A percentile compares a stretch with the other conserved stretches of the same genome.
These are phyloP conservation scores for human DNA, from an alignment of 2,113 vertebrate genomes.

Conservation along the genomic window GRCh38 chr5:135416001-135416500, in stretches of 20 bases:
- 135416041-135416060: too few relatives aligned
- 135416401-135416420: neutral
- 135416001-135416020: too few relatives aligned
- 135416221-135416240: neutral
- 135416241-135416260: neutral
- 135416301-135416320: neutral
- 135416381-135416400: neutral
- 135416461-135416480: neutral
- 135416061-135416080: too few relatives aligned
- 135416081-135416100: too few relatives aligned
- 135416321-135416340: neutral
- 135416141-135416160: constrained; percentile 15
- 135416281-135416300: neutral
- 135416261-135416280: neutral
- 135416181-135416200: neutral
- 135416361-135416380: neutral
- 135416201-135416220: neutral
- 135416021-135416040: too few relatives aligned
- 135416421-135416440: neutral
- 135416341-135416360: neutral
- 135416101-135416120: neutral
- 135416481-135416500: neutral
- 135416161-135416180: constrained; percentile 2
- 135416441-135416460: neutral
- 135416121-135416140: neutral